phyloP scores from a whole-genome alignment of 2,888 invertebrate genomes.

The Pristionchus exspectatus region DNA sequence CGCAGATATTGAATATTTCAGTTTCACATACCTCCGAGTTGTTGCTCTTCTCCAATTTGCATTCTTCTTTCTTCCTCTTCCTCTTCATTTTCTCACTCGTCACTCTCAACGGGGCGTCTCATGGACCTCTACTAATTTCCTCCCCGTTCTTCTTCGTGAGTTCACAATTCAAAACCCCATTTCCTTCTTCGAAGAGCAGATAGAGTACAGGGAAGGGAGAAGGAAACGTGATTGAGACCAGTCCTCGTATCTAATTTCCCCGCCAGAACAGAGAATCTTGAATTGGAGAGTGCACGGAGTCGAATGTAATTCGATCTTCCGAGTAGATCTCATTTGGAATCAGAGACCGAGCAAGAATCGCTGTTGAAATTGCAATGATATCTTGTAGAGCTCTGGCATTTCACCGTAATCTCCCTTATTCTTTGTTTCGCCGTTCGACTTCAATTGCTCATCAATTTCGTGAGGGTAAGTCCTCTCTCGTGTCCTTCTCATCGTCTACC shows the following conservation, averaged over 20 bases:
- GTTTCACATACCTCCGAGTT: constrained; percentile 68
- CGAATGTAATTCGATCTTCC: not conserved
- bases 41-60: constrained; percentile 65
- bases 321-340: not conserved
- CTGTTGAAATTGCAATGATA: not conserved
- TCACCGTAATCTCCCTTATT: constrained; percentile 62
- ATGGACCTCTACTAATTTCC: constrained; percentile 66
- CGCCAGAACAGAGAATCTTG: not conserved
- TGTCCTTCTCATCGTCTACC: not conserved
- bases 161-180: not conserved
- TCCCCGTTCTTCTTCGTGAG: constrained; percentile 57
- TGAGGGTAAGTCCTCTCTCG: constrained; percentile 58
- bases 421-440: constrained; percentile 64
- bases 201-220: not conserved
- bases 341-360: not conserved
- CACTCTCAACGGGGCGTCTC: constrained; percentile 67
- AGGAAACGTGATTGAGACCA: not conserved
- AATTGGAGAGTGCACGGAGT: not conserved
- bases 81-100: constrained; percentile 66
- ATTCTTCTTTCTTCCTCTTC: constrained; percentile 68
- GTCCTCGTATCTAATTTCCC: not conserved
- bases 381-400: constrained; percentile 66
- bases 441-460: constrained; percentile 63
- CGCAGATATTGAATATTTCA: too few relatives aligned
- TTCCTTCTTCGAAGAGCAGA: not conserved